Conservation (phyloP, 92 coral and sea anemone genomes). For the Scolanthus callimorphus region DNA sequence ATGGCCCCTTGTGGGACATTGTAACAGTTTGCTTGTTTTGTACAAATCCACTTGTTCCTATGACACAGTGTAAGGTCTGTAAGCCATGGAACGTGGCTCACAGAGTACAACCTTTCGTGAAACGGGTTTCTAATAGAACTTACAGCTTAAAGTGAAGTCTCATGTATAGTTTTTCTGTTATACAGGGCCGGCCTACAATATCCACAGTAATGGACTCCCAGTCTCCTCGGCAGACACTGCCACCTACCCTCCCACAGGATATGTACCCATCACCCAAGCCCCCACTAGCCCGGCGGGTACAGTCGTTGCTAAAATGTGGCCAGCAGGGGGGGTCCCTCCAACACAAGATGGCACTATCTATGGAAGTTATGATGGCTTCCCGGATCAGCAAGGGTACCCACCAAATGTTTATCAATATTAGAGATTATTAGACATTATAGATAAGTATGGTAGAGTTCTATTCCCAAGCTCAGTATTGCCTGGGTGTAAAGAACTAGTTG, state of each 20-base stretch:
- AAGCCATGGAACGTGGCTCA: too few relatives aligned
- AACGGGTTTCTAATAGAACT: too few relatives aligned
- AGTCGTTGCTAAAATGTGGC: conserved; percentile 97
- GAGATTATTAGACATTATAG: conserved; percentile 22
- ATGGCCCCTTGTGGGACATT: too few relatives aligned
- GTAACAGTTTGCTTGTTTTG: too few relatives aligned
- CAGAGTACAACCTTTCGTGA: too few relatives aligned
- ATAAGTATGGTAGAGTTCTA: background rate
- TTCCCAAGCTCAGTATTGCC: too few relatives aligned
- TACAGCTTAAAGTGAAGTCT: too few relatives aligned
- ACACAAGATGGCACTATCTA: conserved; percentile 86
- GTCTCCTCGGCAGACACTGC: conserved; percentile 57
- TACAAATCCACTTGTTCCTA: too few relatives aligned
- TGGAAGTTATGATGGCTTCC: conserved; percentile 88
- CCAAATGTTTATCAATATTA: conserved; percentile 88
- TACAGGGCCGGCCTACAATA: conserved; percentile 69
- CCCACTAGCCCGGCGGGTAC: conserved; percentile 77
- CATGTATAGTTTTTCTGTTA: conserved; percentile 8
- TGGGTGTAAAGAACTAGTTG: too few relatives aligned
- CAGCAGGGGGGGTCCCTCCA: conserved; percentile 78
- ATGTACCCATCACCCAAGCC: conserved; percentile 81
- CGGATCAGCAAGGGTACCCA: conserved; percentile 82
- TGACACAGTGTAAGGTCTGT: too few relatives aligned
- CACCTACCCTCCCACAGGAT: conserved; percentile 81
- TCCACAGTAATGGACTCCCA: conserved; percentile 79